Percentiles rank a stretch among this genome's conserved stretches.
phyloP scores from a whole-genome alignment of 2,113 vertebrate species.

The Tursiops truncatus region DNA sequence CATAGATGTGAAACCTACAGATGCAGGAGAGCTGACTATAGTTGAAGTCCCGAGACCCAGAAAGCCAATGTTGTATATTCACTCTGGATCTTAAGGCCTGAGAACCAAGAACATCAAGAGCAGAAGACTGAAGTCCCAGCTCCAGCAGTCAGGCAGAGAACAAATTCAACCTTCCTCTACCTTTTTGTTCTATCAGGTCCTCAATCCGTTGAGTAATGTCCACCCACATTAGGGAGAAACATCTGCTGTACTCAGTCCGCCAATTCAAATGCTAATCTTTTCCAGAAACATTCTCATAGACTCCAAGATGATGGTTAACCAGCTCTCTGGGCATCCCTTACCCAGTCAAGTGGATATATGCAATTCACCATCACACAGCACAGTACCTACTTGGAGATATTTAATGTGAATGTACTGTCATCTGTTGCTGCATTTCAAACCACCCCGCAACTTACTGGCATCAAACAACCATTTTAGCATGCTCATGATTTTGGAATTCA shows the following conservation, averaged over 20 bases:
- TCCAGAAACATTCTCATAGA: not conserved
- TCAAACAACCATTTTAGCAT: not conserved
- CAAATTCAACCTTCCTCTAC: not conserved
- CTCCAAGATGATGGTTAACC: not conserved
- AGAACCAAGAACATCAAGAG: not conserved
- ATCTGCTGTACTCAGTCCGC: not conserved
- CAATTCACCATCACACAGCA: not conserved
- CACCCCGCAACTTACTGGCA: not conserved
- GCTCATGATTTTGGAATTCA: not conserved
- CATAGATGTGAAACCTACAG: not conserved
- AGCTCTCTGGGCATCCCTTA: not conserved
- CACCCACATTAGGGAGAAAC: not conserved
- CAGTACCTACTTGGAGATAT: not conserved
- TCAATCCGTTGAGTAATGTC: accelerated
- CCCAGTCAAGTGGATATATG: not conserved
- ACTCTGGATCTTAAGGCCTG: not conserved
- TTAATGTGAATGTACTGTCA: not conserved
- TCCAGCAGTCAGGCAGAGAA: not conserved
- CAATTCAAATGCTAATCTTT: not conserved
- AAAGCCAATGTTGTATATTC: not conserved
- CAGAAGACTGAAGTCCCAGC: not conserved
- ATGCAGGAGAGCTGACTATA: not conserved
- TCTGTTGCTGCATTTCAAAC: not conserved
- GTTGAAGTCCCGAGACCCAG: not conserved
- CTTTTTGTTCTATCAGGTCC: not conserved